phyloP scores from a whole-genome alignment of 1,140 invertebrate species.

The Drosophila repleta region DNA sequence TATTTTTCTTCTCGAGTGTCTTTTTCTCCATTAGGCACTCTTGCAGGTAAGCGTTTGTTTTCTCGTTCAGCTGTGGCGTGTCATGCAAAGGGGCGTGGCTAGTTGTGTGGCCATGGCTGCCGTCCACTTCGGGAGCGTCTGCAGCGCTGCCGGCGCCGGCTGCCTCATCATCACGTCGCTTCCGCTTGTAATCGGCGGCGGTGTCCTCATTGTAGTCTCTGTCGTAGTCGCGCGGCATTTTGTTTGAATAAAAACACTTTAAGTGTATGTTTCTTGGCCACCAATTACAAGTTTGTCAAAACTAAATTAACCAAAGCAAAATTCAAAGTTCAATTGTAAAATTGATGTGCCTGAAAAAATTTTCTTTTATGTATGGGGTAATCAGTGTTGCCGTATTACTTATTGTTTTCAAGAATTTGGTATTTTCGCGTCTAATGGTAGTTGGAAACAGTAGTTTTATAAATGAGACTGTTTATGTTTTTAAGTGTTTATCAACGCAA shows the following conservation, averaged over 20 bases:
- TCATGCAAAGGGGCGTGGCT: slow-evolving; percentile 68
- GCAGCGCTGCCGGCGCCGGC: slow-evolving; percentile 56
- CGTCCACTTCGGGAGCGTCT: slow-evolving; percentile 65
- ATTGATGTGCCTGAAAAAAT: slow-evolving; percentile 36
- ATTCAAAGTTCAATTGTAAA: slow-evolving; percentile 35
- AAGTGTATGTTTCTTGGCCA: slow-evolving; percentile 1
- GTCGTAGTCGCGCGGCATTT: slow-evolving; percentile 81
- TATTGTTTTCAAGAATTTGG: slow-evolving; percentile 5
- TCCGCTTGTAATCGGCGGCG: slow-evolving; percentile 77
- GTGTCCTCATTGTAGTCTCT: slow-evolving; percentile 81
- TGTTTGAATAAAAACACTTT: slow-evolving; percentile 7
- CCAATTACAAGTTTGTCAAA: slow-evolving; percentile 7
- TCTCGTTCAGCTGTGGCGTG: slow-evolving; percentile 77
- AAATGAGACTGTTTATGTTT: background rate
- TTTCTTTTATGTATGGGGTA: slow-evolving; percentile 51
- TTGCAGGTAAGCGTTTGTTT: slow-evolving; percentile 76
- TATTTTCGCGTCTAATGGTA: background rate
- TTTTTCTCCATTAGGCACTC: slow-evolving; percentile 79
- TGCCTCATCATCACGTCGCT: slow-evolving; percentile 74
- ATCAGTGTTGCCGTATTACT: slow-evolving; percentile 15
- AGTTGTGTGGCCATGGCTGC: slow-evolving; percentile 55
- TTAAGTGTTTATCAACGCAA: background rate
- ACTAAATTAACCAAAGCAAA: slow-evolving; percentile 6
- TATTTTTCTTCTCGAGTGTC: slow-evolving; percentile 74
- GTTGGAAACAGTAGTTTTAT: background rate